Conservation (phyloP, 2,113 vertebrate species). For the Oxyruncus cristatus region DNA sequence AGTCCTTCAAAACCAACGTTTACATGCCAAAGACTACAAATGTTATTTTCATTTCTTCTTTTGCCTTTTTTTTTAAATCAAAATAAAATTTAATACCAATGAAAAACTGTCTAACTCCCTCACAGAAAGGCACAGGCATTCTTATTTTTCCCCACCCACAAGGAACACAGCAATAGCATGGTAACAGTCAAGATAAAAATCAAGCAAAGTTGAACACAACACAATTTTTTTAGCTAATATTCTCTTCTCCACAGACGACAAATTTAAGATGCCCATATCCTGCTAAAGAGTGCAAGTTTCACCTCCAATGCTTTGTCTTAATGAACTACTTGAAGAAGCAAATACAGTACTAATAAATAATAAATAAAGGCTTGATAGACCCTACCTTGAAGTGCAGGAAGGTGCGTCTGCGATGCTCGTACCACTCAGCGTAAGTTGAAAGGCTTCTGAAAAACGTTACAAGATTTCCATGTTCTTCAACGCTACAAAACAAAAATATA, state of each 20-base stretch:
- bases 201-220: background rate
- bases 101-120: background rate
- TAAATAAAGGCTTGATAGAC: background rate
- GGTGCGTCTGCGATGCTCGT: slow-evolving; percentile 76
- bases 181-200: background rate
- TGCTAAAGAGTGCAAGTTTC: background rate
- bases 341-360: background rate
- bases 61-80: background rate
- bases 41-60: background rate
- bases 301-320: background rate
- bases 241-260: background rate
- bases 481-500: slow-evolving; percentile 67
- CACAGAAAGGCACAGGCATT: background rate
- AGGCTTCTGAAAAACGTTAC: slow-evolving; percentile 85
- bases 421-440: slow-evolving; percentile 79
- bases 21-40: background rate
- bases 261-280: background rate
- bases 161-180: background rate
- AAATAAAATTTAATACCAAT: background rate
- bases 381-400: slow-evolving; percentile 90
- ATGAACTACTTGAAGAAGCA: background rate
- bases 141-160: background rate
- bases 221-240: background rate
- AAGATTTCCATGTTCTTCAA: slow-evolving; percentile 78
- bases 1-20: background rate